Base-by-base conservation (phyloP, 1,140 invertebrate species). In the Notospermus geniculatus region DNA sequence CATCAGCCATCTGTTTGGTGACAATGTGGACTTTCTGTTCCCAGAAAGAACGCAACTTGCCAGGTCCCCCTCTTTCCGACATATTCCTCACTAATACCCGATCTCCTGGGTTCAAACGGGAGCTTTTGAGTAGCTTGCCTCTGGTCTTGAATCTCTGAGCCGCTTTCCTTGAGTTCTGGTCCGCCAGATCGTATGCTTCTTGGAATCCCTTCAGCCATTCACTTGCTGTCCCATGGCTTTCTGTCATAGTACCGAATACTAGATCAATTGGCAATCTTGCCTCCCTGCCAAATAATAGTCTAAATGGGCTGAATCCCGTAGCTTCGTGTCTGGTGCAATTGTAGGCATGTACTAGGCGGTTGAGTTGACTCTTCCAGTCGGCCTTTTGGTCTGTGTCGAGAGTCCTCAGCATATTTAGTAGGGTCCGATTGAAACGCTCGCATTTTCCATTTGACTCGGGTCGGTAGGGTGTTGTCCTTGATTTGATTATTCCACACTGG, bases 41-140 rank as follows among this genome's bases (percentile, higher is more conserved):
- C 63, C 58, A 70, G n/a, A 59, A 60, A 9, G 46, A 56, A 27
- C 66, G 28, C 13, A 70, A 19, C 52, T 70, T 68, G 9, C 64
- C 66, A 23, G 64, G 63, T 19, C 69, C 69, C 23, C 62, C 69
- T 2, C 59, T 41, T 36, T 68, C 66, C 1, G 29, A 23, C 1
- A 68, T 28, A 55, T 70, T 66, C 23, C 62, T n/a, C 23, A 66
- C 69, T 30, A 68, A 28, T 2, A 69, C 67, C 15, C 60, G 55
- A 46, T 69, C 67, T 19, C 67, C 67, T 7, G 15, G 5, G 4
- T 15, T 36, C 4, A 36, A 15, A 4, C 4, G 32, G 4, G 32
- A 36, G 15, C 32, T 36, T 36, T 15, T 36, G 4, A 36, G 32
- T 36, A 7, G 32, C 15, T 36, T 36, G 15, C 32, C 32, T 15